phyloP scores from a whole-genome alignment of 2,797 vertebrate genomes.

The Phrynocephalus guinanensis region DNA sequence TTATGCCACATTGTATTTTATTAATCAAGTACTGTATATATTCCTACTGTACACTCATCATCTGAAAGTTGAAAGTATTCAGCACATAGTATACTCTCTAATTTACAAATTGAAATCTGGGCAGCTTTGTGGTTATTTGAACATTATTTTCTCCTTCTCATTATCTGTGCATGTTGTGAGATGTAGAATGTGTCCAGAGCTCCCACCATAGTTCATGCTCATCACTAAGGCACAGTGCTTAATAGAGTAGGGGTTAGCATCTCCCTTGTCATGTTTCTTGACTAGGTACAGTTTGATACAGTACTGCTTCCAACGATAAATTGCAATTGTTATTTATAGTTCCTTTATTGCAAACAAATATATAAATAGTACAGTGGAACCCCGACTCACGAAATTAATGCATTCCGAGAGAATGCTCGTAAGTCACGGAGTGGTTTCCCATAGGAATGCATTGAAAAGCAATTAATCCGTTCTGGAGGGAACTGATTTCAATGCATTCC shows the following conservation, averaged over 20 bases:
- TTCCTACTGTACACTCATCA: background rate
- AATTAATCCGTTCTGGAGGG: too few relatives aligned
- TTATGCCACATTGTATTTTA: background rate
- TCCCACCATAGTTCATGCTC: too few relatives aligned
- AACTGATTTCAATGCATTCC: too few relatives aligned
- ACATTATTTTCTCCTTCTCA: too few relatives aligned
- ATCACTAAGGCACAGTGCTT: background rate
- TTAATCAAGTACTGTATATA: background rate
- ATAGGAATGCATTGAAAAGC: too few relatives aligned
- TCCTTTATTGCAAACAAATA: background rate
- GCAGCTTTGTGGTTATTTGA: background rate
- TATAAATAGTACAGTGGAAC: background rate
- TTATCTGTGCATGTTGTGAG: too few relatives aligned
- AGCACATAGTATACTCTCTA: background rate
- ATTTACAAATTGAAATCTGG: background rate
- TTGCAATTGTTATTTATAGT: background rate
- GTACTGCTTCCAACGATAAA: background rate
- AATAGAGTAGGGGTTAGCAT: background rate
- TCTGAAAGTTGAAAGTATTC: background rate
- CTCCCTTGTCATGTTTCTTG: background rate
- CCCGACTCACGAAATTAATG: too few relatives aligned
- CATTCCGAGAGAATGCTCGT: too few relatives aligned
- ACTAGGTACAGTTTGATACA: background rate
- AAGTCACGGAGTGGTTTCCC: too few relatives aligned
- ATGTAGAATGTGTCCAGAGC: background rate